These are phyloP conservation scores for Lithophane ornitopus DNA, from an alignment of 2,888 invertebrate genomes.

Conservation along the genomic window DNA sequence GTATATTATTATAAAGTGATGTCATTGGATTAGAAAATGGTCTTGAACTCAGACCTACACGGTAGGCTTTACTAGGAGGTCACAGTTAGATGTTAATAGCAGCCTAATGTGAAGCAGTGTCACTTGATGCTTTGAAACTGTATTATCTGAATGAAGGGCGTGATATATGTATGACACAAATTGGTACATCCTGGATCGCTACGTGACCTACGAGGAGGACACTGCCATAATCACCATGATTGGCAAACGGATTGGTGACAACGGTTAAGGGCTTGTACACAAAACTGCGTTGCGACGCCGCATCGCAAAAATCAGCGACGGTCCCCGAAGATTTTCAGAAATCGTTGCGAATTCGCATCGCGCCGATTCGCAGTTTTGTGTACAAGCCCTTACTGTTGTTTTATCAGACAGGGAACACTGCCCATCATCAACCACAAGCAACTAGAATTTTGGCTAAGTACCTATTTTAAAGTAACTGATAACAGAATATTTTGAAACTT, in stretches of 20 bases:
- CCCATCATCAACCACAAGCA: neutral
- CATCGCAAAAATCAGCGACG: too few species aligned
- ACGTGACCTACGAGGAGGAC: neutral
- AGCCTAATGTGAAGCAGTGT: neutral
- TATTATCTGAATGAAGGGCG: neutral
- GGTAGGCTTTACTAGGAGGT: neutral
- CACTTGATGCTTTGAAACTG: neutral
- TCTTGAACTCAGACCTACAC: slow-evolving; percentile 21
- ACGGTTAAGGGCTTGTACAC: too few species aligned
- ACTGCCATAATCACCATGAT: too few species aligned
- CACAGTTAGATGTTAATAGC: neutral
- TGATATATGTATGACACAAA: neutral
- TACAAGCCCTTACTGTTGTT: too few species aligned
- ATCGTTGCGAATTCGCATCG: too few species aligned
- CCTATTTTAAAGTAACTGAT: neutral
- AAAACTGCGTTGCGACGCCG: too few species aligned
- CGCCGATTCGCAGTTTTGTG: too few species aligned
- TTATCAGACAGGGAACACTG: neutral
- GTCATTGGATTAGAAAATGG: slow-evolving; percentile 25
- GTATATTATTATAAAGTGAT: neutral
- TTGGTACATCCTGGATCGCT: neutral
- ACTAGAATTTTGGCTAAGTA: neutral
- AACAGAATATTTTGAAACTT: neutral
- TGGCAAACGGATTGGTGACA: neutral
- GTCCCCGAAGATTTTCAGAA: too few species aligned